These are phyloP conservation scores for Drosophila meridionalis DNA, from an alignment of 2,888 invertebrate genomes.

Conservation along the genomic window DNA sequence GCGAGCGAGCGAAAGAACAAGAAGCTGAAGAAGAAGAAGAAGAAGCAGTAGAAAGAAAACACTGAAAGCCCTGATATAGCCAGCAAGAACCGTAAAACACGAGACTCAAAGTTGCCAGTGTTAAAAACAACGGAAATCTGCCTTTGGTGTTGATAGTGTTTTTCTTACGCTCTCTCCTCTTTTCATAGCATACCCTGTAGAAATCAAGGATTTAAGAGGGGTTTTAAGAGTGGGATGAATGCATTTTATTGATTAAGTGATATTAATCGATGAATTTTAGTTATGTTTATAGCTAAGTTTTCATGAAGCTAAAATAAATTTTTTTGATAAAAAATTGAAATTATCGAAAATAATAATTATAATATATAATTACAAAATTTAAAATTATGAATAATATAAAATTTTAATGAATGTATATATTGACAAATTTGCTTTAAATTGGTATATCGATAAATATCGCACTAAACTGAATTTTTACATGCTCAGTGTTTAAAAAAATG, in stretches of 20 bases:
- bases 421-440: background rate
- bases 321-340: no score
- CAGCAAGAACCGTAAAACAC: conserved; percentile 22
- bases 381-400: no score
- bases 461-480: no score
- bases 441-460: background rate
- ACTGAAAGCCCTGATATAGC: conserved; percentile 10
- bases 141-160: conserved; percentile 20
- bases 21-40: background rate
- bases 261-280: background rate
- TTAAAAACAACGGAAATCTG: conserved; percentile 49
- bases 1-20: background rate
- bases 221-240: background rate
- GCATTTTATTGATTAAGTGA: background rate
- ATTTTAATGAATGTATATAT: no score
- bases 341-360: no score
- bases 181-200: conserved; percentile 1
- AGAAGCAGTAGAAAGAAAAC: conserved; percentile 4
- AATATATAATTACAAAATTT: no score
- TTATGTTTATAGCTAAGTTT: no score
- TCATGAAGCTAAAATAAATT: no score
- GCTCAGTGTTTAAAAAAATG: no score
- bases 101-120: conserved; percentile 38
- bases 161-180: background rate
- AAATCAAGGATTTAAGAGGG: background rate